These are phyloP conservation scores for Otus scops DNA, from an alignment of 2,797 vertebrate genomes.

Conservation along the genomic window DNA sequence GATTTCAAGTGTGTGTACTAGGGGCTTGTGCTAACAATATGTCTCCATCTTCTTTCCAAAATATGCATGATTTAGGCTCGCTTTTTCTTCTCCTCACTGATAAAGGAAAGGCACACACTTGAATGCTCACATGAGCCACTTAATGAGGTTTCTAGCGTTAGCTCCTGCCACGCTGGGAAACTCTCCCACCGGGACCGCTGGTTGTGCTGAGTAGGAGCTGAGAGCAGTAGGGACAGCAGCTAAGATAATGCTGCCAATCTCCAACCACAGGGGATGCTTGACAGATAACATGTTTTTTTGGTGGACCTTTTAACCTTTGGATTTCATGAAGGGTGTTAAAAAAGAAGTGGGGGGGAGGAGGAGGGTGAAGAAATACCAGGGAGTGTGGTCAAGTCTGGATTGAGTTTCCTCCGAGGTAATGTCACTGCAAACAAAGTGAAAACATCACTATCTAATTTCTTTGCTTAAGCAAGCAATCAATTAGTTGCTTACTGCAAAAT, in stretches of 20 bases:
- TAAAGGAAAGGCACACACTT: conserved; percentile 25
- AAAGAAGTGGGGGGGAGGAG: background rate
- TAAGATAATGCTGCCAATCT: conserved; percentile 15
- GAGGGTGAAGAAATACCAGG: background rate
- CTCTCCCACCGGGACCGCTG: background rate
- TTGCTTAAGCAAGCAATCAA: conserved; percentile 13
- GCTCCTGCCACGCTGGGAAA: background rate
- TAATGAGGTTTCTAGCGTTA: background rate
- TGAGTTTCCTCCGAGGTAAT: background rate
- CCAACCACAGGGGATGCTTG: background rate
- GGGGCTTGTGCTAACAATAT: conserved; percentile 15
- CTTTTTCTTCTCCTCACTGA: background rate
- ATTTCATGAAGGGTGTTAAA: conserved; percentile 31
- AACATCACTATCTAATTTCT: background rate
- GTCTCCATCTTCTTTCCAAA: conserved; percentile 14
- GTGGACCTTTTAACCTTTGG: conserved; percentile 16
- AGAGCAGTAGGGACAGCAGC: background rate
- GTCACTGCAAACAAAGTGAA: conserved; percentile 28
- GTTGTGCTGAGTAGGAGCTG: background rate
- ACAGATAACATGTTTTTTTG: background rate
- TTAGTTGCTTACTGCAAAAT: conserved; percentile 33
- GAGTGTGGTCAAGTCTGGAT: background rate
- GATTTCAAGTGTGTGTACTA: conserved; percentile 25
- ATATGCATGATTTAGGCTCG: background rate
- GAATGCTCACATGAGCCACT: background rate